Percentiles rank a stretch among this genome's conserved stretches.
phyloP scores from a whole-genome alignment of 2,113 vertebrate species.

The Microcebus murinus region DNA sequence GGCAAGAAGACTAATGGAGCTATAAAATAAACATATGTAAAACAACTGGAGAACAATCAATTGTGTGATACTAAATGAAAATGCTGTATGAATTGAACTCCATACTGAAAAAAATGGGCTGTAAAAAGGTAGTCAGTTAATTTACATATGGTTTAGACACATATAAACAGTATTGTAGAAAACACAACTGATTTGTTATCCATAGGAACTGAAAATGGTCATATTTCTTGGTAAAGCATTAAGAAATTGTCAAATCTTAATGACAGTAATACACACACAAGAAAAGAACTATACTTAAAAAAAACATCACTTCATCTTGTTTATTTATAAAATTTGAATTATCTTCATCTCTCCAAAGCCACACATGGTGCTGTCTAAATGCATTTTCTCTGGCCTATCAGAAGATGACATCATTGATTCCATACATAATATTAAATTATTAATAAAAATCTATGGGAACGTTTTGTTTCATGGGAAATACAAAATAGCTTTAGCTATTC shows the following conservation, averaged over 20 bases:
- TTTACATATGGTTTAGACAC: neutral
- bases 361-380: neutral
- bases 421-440: neutral
- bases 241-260: neutral
- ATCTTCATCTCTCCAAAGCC: neutral
- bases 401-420: neutral
- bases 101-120: neutral
- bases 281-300: neutral
- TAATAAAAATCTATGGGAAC: neutral
- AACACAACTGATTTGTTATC: neutral
- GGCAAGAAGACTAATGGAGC: neutral
- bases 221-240: neutral
- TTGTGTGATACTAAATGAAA: neutral
- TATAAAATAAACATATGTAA: neutral
- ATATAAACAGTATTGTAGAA: neutral
- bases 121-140: neutral
- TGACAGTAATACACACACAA: neutral
- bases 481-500: conserved; percentile 8
- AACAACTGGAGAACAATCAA: neutral
- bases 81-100: neutral
- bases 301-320: neutral
- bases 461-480: conserved; percentile 14
- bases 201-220: neutral
- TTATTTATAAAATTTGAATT: conserved; percentile 1
- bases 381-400: neutral